phyloP scores from a whole-genome alignment of 2,113 vertebrate genomes.

The Garra rufa region DNA sequence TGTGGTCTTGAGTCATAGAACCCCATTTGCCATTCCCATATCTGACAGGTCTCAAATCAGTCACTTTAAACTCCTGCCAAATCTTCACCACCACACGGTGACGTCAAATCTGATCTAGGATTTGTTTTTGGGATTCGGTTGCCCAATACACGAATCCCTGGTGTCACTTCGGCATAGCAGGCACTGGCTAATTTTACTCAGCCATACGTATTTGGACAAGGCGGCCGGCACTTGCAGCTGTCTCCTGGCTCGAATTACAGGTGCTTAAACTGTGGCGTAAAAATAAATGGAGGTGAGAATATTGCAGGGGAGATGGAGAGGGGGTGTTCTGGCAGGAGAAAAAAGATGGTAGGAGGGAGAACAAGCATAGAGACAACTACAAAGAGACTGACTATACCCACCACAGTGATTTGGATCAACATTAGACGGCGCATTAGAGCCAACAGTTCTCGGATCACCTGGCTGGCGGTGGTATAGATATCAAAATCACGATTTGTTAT shows the following conservation, averaged over 20 bases:
- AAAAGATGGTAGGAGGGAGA: slow-evolving; percentile 23
- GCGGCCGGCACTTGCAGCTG: slow-evolving; percentile 56
- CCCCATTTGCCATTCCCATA: background rate
- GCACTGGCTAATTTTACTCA: slow-evolving; percentile 61
- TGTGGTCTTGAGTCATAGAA: slow-evolving; percentile 53
- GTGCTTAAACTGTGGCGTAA: slow-evolving; percentile 51
- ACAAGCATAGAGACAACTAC: slow-evolving; percentile 35
- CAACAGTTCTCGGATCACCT: slow-evolving; percentile 35
- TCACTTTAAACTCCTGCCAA: background rate
- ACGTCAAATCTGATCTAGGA: slow-evolving; percentile 38
- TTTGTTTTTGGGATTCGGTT: background rate
- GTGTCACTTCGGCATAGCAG: background rate
- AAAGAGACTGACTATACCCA: slow-evolving; percentile 26
- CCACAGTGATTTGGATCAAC: slow-evolving; percentile 35
- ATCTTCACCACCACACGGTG: background rate
- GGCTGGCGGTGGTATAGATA: slow-evolving; percentile 9
- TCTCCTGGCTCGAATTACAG: slow-evolving; percentile 56
- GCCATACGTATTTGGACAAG: slow-evolving; percentile 61
- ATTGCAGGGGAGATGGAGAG: slow-evolving; percentile 14
- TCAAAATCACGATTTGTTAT: slow-evolving; percentile 42
- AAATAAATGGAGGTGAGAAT: slow-evolving; percentile 61
- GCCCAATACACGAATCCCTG: background rate
- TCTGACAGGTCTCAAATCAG: slow-evolving; percentile 24
- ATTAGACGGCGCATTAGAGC: slow-evolving; percentile 34
- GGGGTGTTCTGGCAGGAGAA: slow-evolving; percentile 37